Base-by-base conservation (phyloP, 1,140 invertebrate genomes). In the Drosophila suzukii region DNA sequence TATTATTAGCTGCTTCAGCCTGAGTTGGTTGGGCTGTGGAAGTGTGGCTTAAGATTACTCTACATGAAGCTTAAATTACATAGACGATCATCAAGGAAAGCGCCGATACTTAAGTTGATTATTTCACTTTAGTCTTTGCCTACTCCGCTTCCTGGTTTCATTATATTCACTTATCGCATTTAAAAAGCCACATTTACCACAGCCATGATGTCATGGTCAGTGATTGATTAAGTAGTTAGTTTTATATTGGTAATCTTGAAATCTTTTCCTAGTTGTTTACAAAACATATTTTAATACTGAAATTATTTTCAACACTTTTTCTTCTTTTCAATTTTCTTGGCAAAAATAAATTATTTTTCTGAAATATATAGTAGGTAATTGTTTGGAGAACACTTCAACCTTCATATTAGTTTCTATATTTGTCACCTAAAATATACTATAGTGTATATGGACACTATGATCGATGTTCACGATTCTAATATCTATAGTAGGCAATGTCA, bases 1-100 rank as follows among this genome's bases (percentile, higher is more conserved):
- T 59, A 20, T 59, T 59, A 20, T 38, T 51, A 56, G 50, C 54
- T 38, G 39, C 62, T 74, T 57, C 54, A 76, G 63, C 4, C 61
- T 43, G 61, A 32, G 65, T 68, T 32, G 46, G 30, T 10, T 66
- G 30, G 72, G 50, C 75, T 77, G 56, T 77, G 74, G 53, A 70
- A 56, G 67, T 50, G 65, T 78, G 46, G 72, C 72, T 66, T 53
- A 75, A 44, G 71, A 75, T 72, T 72, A 72, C 66, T 75, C 46
- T 65, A 58, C 44, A 56, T 38, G 41, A 73, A 39, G 49, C 49
- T 74, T 46, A 27, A 74, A 61, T 62, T 60, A 46, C 57, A 36
- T 12, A 55, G 51, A 13, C 24, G 50, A 38, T 38, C 24, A 56
- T 41, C 38, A 58, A 75, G 72, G 49, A 75, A 58, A 44, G 49